Conservation (phyloP, 2,888 invertebrate genomes). For the Hoplodrina ambigua region DNA sequence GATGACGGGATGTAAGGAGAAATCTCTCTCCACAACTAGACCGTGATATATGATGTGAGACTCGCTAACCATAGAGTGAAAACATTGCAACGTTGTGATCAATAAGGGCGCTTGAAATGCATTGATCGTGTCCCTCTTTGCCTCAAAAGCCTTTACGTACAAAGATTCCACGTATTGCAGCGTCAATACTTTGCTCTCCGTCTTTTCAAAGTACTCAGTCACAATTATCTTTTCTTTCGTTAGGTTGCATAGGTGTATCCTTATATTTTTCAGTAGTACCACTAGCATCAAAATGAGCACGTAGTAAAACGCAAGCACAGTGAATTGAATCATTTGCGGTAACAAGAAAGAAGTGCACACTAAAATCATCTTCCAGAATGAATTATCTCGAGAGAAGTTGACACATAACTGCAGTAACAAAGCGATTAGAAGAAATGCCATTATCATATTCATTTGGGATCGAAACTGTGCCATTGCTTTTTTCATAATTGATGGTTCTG, state of each 20-base stretch:
- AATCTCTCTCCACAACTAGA: slow-evolving; percentile 63
- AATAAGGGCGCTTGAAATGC: slow-evolving; percentile 80
- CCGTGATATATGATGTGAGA: slow-evolving; percentile 82
- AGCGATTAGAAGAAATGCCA: slow-evolving; percentile 62
- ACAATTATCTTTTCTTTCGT: slow-evolving; percentile 50
- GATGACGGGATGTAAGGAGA: slow-evolving; percentile 73
- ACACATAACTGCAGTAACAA: slow-evolving; percentile 70
- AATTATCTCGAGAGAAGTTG: slow-evolving; percentile 74
- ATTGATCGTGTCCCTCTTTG: slow-evolving; percentile 75
- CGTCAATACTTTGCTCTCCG: slow-evolving; percentile 64
- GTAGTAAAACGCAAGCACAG: slow-evolving; percentile 74
- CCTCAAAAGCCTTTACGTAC: slow-evolving; percentile 74
- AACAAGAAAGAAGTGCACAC: slow-evolving; percentile 75
- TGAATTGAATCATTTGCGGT: slow-evolving; percentile 80
- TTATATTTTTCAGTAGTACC: slow-evolving; percentile 72
- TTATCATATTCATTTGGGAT: slow-evolving; percentile 68
- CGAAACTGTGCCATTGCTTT: slow-evolving; percentile 66
- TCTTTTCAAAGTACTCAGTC: slow-evolving; percentile 61
- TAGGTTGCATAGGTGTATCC: slow-evolving; percentile 62
- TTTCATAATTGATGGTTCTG: slow-evolving; percentile 64
- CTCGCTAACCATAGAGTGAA: slow-evolving; percentile 82
- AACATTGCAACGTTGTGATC: slow-evolving; percentile 77
- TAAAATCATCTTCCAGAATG: slow-evolving; percentile 78
- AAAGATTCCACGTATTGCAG: slow-evolving; percentile 75
- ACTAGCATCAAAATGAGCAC: slow-evolving; percentile 73